These are phyloP conservation scores for Drosophila atroscutellata DNA, from an alignment of 2,888 invertebrate genomes.

Conservation along the genomic window DNA sequence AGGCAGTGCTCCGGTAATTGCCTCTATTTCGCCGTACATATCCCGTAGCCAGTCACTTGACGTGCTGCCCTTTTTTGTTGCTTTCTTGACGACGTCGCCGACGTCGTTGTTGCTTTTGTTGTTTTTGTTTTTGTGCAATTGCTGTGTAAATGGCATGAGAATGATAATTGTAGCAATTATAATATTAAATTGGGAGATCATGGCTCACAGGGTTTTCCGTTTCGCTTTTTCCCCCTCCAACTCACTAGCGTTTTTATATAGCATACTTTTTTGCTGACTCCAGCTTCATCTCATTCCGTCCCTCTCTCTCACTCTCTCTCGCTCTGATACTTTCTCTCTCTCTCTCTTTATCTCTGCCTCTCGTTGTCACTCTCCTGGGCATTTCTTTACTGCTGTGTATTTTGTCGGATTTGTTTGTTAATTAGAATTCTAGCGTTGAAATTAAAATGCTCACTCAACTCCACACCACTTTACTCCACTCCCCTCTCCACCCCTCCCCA, in stretches of 20 bases:
- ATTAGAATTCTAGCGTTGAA: slow-evolving; percentile 84
- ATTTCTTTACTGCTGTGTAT: slow-evolving; percentile 66
- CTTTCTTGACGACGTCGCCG: slow-evolving; percentile 40
- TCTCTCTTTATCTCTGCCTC: slow-evolving; percentile 15
- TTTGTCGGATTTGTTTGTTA: slow-evolving; percentile 83
- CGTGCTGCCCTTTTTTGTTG: slow-evolving; percentile 58
- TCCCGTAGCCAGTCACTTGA: slow-evolving; percentile 54
- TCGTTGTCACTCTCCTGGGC: slow-evolving; percentile 43
- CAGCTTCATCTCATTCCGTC: slow-evolving; percentile 13
- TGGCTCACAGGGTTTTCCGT: slow-evolving; percentile 81
- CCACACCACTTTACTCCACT: not conserved
- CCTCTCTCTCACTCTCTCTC: slow-evolving; percentile 18
- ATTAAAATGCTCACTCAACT: slow-evolving; percentile 73
- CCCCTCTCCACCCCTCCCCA: not conserved
- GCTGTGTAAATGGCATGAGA: slow-evolving; percentile 83
- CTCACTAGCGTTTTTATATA: slow-evolving; percentile 51
- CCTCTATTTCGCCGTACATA: slow-evolving; percentile 75
- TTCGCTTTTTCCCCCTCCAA: slow-evolving; percentile 6
- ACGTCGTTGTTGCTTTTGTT: not conserved
- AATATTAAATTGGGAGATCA: slow-evolving; percentile 85
- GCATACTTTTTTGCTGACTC: slow-evolving; percentile 67
- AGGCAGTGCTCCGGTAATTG: slow-evolving; percentile 69
- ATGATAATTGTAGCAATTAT: slow-evolving; percentile 85
- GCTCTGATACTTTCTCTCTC: slow-evolving; percentile 11
- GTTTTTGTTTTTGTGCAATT: slow-evolving; percentile 72